Evolutionary conservation across 2,888 invertebrate genomes (phyloP), one percentile per base, ranked within the genome.

Genomic region (Acronicta aceris): DNA sequence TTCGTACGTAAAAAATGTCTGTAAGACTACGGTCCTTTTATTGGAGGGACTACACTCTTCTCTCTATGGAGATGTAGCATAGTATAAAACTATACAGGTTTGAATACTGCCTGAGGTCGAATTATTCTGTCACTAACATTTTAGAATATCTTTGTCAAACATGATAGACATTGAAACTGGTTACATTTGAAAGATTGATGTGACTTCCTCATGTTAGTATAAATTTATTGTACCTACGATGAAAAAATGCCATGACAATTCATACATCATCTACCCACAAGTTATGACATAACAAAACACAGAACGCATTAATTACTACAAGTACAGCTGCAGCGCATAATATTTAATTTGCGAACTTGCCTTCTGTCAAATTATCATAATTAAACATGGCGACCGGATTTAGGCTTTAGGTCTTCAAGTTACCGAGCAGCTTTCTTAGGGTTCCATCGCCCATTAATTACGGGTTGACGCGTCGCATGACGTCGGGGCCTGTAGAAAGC

Each of bases 401-500:
- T 65, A 64, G 58, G 56, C 48, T 46, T 60, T 38, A 57, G 58
- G 42, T 59, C 56, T 49, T 59, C 59, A 63, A 49, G 66, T 56
- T 63, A 43, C 66, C 60, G 36, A 64, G 65, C 74, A 73, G 69
- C 83, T 85, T 84, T 84, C 76, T 64, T 84, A 76, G 81, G 76
- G 77, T 71, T 72, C 76, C 76, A 63, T 73, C 43, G 64, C 56
- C 74, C 65, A 87, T 89, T 89, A 88, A 89, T 89, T 89, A 86
- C 79, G 57, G 69, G 81, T 74, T 85, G 89, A 84, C 86, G 84
- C 78, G 88, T 85, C 85, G 84, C 84, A 84, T 85, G 89, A 87
- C 80, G 82, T 78, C 81, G 78, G 81, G 76, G 81, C 71, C 80
- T 76, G 82, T 89, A 89, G 91, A 91, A 91, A 92, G 91, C 85